Evolutionary conservation across 1,140 invertebrate genomes (phyloP).

Genomic region (Aphelinus certus): DNA sequence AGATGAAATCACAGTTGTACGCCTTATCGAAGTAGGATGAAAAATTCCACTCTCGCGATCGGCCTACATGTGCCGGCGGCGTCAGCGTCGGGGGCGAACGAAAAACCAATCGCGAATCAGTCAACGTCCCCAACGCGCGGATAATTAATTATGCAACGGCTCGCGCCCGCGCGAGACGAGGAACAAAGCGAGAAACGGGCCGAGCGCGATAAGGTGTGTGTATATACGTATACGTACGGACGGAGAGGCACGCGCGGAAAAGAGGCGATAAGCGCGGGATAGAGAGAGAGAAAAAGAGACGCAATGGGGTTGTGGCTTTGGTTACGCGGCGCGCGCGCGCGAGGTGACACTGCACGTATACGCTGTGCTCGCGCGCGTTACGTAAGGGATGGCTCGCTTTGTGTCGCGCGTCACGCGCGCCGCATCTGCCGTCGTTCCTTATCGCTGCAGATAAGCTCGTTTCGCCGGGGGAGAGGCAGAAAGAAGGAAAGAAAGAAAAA

Average conservation of each 20-base stretch:
- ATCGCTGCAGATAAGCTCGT: constrained; percentile 4
- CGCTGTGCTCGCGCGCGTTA: background rate
- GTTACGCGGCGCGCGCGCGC: too few relatives aligned
- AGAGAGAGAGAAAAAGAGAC: background rate
- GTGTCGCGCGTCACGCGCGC: background rate
- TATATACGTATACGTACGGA: background rate
- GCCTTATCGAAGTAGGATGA: too few relatives aligned
- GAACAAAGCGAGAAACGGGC: constrained; percentile 17
- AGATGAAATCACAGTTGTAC: too few relatives aligned
- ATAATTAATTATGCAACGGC: constrained; percentile 26
- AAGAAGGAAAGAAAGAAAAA: too few relatives aligned
- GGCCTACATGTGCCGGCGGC: too few relatives aligned
- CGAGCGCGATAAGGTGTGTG: constrained; percentile 8
- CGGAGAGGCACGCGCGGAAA: background rate
- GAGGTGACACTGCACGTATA: constrained; percentile 7
- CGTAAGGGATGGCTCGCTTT: constrained; percentile 10
- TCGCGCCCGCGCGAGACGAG: constrained; percentile 24
- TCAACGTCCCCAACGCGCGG: background rate
- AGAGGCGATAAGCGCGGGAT: background rate
- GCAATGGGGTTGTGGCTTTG: too few relatives aligned
- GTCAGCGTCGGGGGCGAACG: too few relatives aligned
- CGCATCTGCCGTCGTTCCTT: background rate
- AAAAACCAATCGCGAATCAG: too few relatives aligned
- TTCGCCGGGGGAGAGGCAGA: too few relatives aligned
- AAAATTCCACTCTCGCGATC: too few relatives aligned